Evolutionary conservation across 2,888 invertebrate genomes (phyloP).

Genomic region (Drosophila nr. medialis): DNA sequence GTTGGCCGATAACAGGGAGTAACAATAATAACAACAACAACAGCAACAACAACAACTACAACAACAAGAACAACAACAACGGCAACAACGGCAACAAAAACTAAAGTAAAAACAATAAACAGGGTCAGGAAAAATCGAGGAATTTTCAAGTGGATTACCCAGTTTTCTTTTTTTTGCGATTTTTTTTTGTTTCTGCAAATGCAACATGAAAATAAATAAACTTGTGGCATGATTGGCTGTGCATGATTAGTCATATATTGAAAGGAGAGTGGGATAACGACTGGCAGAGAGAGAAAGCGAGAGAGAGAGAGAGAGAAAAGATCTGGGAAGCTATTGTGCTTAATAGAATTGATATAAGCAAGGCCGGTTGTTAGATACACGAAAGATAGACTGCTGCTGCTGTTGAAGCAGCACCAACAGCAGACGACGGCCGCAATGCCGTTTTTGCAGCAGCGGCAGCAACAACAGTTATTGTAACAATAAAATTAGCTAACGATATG

Average conservation of each 20-base stretch:
- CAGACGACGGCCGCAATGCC: constrained; percentile 65
- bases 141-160: constrained; percentile 79
- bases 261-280: constrained; percentile 41
- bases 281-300: neutral
- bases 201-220: constrained; percentile 80
- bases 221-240: constrained; percentile 79
- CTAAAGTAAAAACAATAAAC: constrained; percentile 48
- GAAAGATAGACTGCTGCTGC: constrained; percentile 63
- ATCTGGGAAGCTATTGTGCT: constrained; percentile 60
- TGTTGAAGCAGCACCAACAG: constrained; percentile 46
- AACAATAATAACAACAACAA: constrained; percentile 37
- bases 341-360: constrained; percentile 79
- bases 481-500: constrained; percentile 80
- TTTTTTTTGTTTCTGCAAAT: constrained; percentile 52
- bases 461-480: constrained; percentile 80
- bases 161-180: constrained; percentile 67
- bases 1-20: constrained; percentile 68
- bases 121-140: constrained; percentile 70
- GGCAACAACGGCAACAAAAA: constrained; percentile 41
- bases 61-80: constrained; percentile 24
- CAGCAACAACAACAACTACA: constrained; percentile 26
- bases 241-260: constrained; percentile 78
- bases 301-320: constrained; percentile 7
- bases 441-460: constrained; percentile 58
- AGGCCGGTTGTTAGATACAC: constrained; percentile 76